Evolutionary conservation across 1,140 invertebrate species (phyloP).

Genomic region (Augochlora pura): DNA sequence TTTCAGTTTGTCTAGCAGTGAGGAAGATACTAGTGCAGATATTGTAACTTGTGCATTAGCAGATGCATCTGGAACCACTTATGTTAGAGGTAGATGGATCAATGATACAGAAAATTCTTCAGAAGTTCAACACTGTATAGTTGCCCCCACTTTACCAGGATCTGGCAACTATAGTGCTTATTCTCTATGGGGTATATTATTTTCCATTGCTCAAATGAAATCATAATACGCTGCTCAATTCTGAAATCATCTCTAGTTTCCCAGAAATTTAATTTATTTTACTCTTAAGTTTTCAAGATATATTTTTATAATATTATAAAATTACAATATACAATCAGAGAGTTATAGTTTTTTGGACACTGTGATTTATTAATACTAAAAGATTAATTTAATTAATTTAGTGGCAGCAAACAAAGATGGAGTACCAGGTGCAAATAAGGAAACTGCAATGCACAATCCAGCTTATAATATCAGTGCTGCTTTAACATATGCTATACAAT

Average conservation of each 20-base stretch:
- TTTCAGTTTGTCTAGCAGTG: slow-evolving; percentile 75
- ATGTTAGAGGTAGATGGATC: slow-evolving; percentile 88
- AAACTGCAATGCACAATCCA: slow-evolving; percentile 83
- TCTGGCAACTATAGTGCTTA: slow-evolving; percentile 90
- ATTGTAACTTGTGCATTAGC: slow-evolving; percentile 86
- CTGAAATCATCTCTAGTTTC: no score
- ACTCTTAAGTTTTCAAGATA: no score
- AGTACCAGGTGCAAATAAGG: slow-evolving; percentile 81
- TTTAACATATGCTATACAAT: slow-evolving; percentile 90
- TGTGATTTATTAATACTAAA: not conserved
- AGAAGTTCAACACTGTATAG: slow-evolving; percentile 87
- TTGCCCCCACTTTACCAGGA: slow-evolving; percentile 87
- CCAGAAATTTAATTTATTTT: no score
- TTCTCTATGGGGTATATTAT: slow-evolving; percentile 84
- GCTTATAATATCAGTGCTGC: slow-evolving; percentile 89
- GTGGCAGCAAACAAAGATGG: slow-evolving; percentile 85
- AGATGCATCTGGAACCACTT: slow-evolving; percentile 88
- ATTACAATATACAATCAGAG: no score
- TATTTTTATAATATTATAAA: no score
- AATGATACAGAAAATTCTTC: slow-evolving; percentile 84
- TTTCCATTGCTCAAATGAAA: not conserved
- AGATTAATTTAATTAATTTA: slow-evolving; percentile 64
- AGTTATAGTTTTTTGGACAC: no score
- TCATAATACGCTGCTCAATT: not conserved
- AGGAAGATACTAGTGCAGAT: slow-evolving; percentile 82